Percentiles rank a stretch among this genome's conserved stretches.
Evolutionary conservation across 2,888 invertebrate genomes (phyloP).

Genomic region (Buathra laborator): DNA sequence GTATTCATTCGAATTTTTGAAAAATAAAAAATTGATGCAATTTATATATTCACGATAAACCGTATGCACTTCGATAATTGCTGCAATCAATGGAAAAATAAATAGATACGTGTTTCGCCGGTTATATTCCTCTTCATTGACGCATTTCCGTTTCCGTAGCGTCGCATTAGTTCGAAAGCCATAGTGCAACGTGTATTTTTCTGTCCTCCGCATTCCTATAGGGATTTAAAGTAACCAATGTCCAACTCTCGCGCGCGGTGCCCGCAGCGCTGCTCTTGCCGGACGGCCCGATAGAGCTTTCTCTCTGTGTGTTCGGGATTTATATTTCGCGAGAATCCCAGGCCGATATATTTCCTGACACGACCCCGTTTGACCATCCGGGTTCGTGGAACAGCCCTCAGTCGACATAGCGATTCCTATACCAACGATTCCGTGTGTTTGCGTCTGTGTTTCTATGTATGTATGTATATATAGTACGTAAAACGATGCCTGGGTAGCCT

Average conservation of each 20-base stretch:
- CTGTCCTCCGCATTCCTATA: conserved; percentile 51
- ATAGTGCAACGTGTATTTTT: neutral
- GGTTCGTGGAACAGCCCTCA: conserved; percentile 34
- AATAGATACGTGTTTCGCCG: neutral
- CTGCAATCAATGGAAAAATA: neutral
- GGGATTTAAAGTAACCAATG: conserved; percentile 62
- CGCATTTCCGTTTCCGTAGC: neutral
- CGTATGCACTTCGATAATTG: neutral
- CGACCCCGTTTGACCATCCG: conserved; percentile 53
- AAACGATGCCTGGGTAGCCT: neutral
- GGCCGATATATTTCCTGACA: conserved; percentile 64
- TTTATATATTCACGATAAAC: neutral
- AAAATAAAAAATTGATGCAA: neutral
- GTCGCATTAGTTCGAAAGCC: neutral
- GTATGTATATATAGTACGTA: neutral
- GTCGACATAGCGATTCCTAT: neutral
- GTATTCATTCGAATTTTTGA: no score
- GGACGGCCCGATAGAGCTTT: conserved; percentile 37
- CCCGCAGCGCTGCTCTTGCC: conserved; percentile 38
- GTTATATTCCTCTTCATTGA: neutral
- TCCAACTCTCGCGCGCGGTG: conserved; percentile 24
- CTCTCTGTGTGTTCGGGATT: conserved; percentile 50
- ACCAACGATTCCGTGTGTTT: neutral
- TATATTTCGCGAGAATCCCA: conserved; percentile 62
- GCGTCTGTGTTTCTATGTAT: no score